Conservation (phyloP, 30 jellyfish, hydroid and myxozoan species). For the Rhopilema esculentum region DNA sequence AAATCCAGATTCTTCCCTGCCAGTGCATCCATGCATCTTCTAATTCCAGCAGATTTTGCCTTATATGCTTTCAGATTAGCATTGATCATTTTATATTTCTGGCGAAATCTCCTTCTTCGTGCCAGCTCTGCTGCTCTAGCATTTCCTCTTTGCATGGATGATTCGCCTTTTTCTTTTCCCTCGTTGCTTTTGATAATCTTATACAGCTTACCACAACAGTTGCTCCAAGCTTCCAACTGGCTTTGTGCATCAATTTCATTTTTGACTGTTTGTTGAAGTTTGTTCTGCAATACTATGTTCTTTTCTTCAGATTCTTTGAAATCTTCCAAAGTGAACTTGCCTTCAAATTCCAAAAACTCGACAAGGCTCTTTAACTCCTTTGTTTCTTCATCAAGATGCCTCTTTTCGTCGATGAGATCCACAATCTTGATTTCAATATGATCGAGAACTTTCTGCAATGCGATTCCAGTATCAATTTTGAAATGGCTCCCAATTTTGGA, state of each 20-base stretch:
- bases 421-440: neutral
- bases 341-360: constrained; percentile 14
- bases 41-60: neutral
- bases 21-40: neutral
- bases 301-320: neutral
- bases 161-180: neutral
- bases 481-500: neutral
- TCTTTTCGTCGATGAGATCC: neutral
- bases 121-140: neutral
- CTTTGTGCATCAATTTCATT: neutral
- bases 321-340: constrained; percentile 7
- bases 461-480: neutral
- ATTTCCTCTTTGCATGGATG: neutral
- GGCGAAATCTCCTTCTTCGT: neutral
- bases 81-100: too few species aligned
- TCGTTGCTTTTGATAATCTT: neutral
- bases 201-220: too few species aligned
- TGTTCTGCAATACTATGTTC: neutral
- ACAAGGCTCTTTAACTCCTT: constrained; percentile 16
- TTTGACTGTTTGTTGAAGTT: neutral
- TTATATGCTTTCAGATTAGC: neutral
- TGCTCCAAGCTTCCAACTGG: neutral
- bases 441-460: neutral
- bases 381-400: neutral
- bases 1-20: neutral